phyloP scores from a whole-genome alignment of 2,113 vertebrate genomes.

The Proterorhinus semilunaris region DNA sequence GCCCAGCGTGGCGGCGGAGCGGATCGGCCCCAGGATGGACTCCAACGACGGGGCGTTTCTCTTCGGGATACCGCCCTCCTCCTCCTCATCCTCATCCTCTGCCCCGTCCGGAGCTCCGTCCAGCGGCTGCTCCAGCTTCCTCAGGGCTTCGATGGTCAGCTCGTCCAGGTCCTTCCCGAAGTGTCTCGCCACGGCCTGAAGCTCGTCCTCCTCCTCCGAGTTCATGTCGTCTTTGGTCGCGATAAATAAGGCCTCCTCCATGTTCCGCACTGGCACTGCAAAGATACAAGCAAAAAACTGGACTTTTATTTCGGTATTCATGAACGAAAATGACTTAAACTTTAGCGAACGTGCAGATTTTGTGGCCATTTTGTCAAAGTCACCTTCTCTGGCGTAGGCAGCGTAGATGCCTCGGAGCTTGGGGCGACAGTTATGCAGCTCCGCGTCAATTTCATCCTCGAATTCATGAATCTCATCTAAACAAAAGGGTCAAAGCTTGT shows the following conservation, averaged over 20 bases:
- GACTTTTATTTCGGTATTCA: too few relatives aligned
- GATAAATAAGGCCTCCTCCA: not conserved
- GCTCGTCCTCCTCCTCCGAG: constrained; percentile 80
- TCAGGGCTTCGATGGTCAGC: constrained; percentile 61
- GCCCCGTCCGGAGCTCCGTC: constrained; percentile 24
- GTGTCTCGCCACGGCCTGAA: constrained; percentile 86
- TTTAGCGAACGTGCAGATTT: not conserved
- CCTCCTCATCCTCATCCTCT: constrained; percentile 2
- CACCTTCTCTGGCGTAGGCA: constrained; percentile 82
- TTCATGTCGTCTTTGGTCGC: constrained; percentile 55
- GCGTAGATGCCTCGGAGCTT: constrained; percentile 86
- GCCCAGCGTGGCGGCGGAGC: constrained; percentile 88
- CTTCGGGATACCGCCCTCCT: constrained; percentile 17
- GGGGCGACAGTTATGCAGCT: constrained; percentile 86
- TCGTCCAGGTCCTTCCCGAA: constrained; percentile 83
- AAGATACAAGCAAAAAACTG: not conserved
- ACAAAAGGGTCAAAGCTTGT: not conserved
- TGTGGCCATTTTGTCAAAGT: not conserved
- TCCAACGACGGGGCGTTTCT: constrained; percentile 75
- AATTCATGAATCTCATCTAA: constrained; percentile 90
- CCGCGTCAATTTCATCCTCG: constrained; percentile 92
- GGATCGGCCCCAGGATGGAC: constrained; percentile 86
- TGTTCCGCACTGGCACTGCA: constrained; percentile 28
- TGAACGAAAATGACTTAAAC: too few relatives aligned
- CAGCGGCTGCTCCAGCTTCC: constrained; percentile 26